Percentiles rank a stretch among this genome's conserved stretches.
Conservation (phyloP, 2,888 invertebrate genomes). For the Leptinotarsa juncta region DNA sequence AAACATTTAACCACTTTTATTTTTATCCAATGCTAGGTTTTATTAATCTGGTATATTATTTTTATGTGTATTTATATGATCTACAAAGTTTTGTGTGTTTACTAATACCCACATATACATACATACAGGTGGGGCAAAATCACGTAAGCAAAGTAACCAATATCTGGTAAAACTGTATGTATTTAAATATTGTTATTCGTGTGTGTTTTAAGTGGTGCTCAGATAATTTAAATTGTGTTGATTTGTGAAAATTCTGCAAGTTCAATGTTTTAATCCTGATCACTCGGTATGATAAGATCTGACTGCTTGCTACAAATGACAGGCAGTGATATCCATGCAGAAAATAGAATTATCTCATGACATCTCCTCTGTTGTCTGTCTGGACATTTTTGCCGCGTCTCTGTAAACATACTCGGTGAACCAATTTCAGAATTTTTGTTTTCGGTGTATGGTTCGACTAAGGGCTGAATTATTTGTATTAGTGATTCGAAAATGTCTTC, state of each 20-base stretch:
- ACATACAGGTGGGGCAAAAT: constrained; percentile 68
- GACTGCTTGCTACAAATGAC: constrained; percentile 62
- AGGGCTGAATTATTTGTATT: not conserved
- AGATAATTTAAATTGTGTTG: constrained; percentile 66
- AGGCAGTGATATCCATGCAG: constrained; percentile 47
- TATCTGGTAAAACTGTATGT: constrained; percentile 68
- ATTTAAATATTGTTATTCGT: constrained; percentile 67
- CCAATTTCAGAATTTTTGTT: constrained; percentile 17
- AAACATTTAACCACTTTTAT: constrained; percentile 59
- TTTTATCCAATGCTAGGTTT: constrained; percentile 62
- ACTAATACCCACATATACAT: constrained; percentile 68
- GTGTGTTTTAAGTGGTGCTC: constrained; percentile 67
- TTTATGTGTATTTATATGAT: constrained; percentile 60
- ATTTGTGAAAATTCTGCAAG: constrained; percentile 66
- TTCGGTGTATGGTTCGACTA: not conserved
- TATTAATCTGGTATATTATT: constrained; percentile 58
- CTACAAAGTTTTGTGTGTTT: constrained; percentile 61
- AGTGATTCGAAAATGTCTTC: not conserved
- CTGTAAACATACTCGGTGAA: constrained; percentile 34
- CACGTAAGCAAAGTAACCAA: constrained; percentile 67
- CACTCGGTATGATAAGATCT: constrained; percentile 63
- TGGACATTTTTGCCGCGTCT: constrained; percentile 44
- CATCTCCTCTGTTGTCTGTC: constrained; percentile 32
- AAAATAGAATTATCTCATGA: constrained; percentile 34
- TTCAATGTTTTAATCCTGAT: constrained; percentile 64